These are phyloP conservation scores for Lycocerus yunnanus DNA, from an alignment of 2,888 invertebrate genomes.

Conservation along the genomic window DNA sequence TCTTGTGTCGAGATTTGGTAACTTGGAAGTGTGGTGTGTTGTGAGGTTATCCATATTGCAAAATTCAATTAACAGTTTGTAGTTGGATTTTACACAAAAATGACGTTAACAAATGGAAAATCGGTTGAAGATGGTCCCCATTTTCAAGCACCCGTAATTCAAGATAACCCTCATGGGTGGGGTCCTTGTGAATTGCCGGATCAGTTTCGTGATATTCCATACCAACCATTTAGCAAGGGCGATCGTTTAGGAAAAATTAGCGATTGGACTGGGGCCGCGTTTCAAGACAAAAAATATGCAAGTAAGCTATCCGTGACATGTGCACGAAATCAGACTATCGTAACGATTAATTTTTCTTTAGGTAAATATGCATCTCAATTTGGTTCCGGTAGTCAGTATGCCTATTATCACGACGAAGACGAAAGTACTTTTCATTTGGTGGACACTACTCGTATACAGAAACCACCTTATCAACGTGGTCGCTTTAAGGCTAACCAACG, in stretches of 20 bases:
- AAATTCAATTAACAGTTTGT: background rate
- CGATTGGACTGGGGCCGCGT: slow-evolving; percentile 95
- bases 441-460: slow-evolving; percentile 87
- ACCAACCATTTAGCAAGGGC: slow-evolving; percentile 98
- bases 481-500: slow-evolving; percentile 83
- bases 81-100: slow-evolving; percentile 2
- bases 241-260: slow-evolving; percentile 98
- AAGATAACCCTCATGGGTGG: slow-evolving; percentile 92
- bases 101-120: slow-evolving; percentile 47
- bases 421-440: slow-evolving; percentile 98
- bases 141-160: slow-evolving; percentile 75
- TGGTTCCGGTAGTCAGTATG: slow-evolving; percentile 94
- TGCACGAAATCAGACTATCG: background rate
- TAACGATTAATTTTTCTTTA: slow-evolving; percentile 51
- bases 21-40: background rate
- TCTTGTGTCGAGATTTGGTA: background rate
- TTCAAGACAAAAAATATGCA: slow-evolving; percentile 91
- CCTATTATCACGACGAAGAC: slow-evolving; percentile 98
- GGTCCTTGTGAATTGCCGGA: slow-evolving; percentile 95
- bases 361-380: slow-evolving; percentile 92
- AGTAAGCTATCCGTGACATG: slow-evolving; percentile 64
- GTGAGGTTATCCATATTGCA: slow-evolving; percentile 3
- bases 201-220: slow-evolving; percentile 95
- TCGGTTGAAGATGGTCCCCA: slow-evolving; percentile 64
- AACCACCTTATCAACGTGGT: slow-evolving; percentile 91